Percentiles rank a stretch among this genome's conserved stretches.
Evolutionary conservation across 2,797 vertebrate genomes (phyloP).

Genomic region (Hydrophis major): DNA sequence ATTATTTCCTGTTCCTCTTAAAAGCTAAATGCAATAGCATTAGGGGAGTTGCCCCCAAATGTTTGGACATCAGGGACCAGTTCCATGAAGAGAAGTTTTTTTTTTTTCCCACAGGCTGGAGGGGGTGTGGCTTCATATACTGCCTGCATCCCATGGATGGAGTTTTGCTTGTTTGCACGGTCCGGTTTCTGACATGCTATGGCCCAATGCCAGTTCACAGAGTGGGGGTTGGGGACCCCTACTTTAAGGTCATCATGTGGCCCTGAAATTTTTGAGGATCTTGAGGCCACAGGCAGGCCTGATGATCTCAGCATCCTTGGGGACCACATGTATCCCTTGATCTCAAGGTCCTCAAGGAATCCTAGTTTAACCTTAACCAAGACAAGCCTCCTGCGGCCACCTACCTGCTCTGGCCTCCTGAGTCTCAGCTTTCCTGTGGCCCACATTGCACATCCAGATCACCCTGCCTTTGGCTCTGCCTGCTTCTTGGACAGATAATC

Average conservation of each 20-base stretch:
- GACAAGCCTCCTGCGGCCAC: no score
- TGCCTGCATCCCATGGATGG: neutral
- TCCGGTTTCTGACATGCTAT: neutral
- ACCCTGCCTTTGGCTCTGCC: no score
- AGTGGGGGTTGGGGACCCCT: neutral
- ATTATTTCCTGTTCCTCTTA: neutral
- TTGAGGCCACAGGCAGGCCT: neutral
- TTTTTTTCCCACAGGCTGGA: no score
- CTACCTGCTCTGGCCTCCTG: fast-evolving
- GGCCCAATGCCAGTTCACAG: neutral
- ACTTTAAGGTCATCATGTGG: neutral
- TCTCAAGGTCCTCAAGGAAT: neutral
- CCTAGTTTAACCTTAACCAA: neutral
- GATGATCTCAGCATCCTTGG: neutral
- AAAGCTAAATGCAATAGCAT: neutral
- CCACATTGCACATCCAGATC: no score
- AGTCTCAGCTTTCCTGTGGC: no score
- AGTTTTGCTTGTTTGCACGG: neutral
- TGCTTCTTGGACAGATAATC: no score
- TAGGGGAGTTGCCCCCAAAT: neutral
- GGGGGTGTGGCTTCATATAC: neutral
- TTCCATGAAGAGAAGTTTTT: neutral
- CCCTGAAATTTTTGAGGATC: neutral
- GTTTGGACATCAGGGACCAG: neutral
- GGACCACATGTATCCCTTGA: neutral